phyloP scores from a whole-genome alignment of 2,797 vertebrate genomes.

The Chiroxiphia lanceolata region DNA sequence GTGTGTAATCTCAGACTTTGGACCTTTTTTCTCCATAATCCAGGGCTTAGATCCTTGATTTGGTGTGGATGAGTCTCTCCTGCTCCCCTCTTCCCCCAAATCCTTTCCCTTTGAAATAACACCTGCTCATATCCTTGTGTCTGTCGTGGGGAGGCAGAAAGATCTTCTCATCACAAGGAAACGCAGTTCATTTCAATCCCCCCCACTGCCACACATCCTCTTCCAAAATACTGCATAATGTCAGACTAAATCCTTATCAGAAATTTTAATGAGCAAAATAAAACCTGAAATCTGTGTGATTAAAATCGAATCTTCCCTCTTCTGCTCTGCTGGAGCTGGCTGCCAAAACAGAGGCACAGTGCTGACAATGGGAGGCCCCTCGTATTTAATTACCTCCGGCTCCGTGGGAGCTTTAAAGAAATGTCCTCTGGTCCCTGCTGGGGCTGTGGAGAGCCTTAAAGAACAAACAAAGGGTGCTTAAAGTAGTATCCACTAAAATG shows the following conservation, averaged over 20 bases:
- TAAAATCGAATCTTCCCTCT: conserved; percentile 80
- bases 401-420: conserved; percentile 43
- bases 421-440: conserved; percentile 44
- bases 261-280: conserved; percentile 83
- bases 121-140: conserved; percentile 45
- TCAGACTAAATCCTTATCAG: conserved; percentile 79
- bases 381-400: conserved; percentile 74
- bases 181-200: background rate
- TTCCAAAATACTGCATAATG: conserved; percentile 72
- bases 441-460: conserved; percentile 30
- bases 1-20: background rate
- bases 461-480: conserved; percentile 40
- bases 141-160: conserved; percentile 21
- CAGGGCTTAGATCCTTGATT: conserved; percentile 25
- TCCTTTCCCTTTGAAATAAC: conserved; percentile 53
- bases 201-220: conserved; percentile 49
- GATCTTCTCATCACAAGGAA: conserved; percentile 23
- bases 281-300: conserved; percentile 80
- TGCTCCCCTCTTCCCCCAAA: conserved; percentile 19
- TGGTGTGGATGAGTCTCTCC: conserved; percentile 43
- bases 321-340: conserved; percentile 70
- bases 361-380: conserved; percentile 71
- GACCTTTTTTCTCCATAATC: conserved; percentile 46
- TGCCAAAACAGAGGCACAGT: conserved; percentile 66
- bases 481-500: background rate